phyloP scores from a whole-genome alignment of 2,797 vertebrate species.

The Oreonectes daqikongensis region DNA sequence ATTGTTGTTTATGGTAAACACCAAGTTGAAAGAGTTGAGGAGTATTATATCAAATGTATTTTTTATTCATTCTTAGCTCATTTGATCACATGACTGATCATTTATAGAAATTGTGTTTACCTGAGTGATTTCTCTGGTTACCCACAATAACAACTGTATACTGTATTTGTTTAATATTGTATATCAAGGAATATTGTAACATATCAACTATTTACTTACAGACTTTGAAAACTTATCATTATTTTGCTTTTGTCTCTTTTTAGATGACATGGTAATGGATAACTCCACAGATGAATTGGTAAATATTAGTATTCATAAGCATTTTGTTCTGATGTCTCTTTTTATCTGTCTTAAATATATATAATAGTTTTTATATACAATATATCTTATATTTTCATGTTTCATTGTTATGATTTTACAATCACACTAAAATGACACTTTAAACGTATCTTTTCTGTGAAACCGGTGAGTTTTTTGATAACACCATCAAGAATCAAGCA shows the following conservation, averaged over 20 bases:
- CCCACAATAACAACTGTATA: background rate
- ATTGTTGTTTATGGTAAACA: too few species aligned
- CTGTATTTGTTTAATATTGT: too few species aligned
- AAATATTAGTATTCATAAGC: background rate
- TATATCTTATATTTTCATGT: too few species aligned
- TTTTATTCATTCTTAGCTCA: too few species aligned
- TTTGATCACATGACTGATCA: too few species aligned
- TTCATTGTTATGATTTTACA: background rate
- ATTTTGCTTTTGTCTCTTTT: background rate
- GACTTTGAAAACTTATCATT: background rate
- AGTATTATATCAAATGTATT: too few species aligned
- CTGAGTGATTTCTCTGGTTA: constrained; percentile 4
- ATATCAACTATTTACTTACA: background rate
- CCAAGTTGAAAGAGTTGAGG: too few species aligned
- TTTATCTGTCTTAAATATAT: too few species aligned
- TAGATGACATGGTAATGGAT: background rate
- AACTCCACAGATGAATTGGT: background rate
- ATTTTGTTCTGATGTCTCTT: background rate
- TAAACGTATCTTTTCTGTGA: background rate
- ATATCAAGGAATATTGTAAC: too few species aligned
- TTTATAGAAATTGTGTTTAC: background rate
- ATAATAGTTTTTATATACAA: too few species aligned
- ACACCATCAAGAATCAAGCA: too few species aligned
- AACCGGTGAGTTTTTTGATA: background rate
- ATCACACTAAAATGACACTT: background rate